Base-by-base conservation (phyloP, 2,113 vertebrate genomes). In the Corythoichthys haematopterus region DNA sequence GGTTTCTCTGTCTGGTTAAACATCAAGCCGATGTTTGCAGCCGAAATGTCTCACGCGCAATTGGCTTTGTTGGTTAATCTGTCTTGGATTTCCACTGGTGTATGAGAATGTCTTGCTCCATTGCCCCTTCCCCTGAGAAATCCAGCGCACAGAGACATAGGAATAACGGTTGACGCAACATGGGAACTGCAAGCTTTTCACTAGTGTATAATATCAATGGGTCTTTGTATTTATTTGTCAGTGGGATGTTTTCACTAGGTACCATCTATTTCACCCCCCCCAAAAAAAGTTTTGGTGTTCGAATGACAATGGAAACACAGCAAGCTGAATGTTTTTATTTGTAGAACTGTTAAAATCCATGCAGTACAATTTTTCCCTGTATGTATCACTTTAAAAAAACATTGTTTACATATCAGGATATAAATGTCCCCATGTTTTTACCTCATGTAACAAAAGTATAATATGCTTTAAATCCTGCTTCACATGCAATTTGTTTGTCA, bases 191-290 rank as follows among this genome's bases (percentile, higher is more conserved):
- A 10, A 74, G 72, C 35, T 14, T 62, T 74, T 82, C 74, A 68
- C 78, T 83, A 58, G 85, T 77, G 78, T 84, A 79, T 74, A 82
- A 83, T 85, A 82, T 88, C 79, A 83, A 58, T 86, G 85, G 86
- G 83, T 86, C 75, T 75, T 84, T 76, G 71, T 90, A 88, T 89
- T 89, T 90, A 85, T 88, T 89, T 87, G 87, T 90, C 84, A 65
- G 83, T 87, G 76, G 68, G 74, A 66, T 81, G 67, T 84, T 85
- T 43, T 82, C 78, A 62, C 88, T 86, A 72, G 38, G 67, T 88
- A 77, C 74, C 71, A 69, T 82, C 77, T 69, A 53, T 69, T 80
- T 81, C 71, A 55, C 75, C 78, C 85, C 75, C 37, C 40, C 6
- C 6, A 43, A 59, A 84, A 77, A 70, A 79, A 71, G 65, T 68